Percentiles rank a stretch among this genome's conserved stretches.
Evolutionary conservation across 1,140 invertebrate genomes (phyloP).

Genomic region (Psilanteris sp.): DNA sequence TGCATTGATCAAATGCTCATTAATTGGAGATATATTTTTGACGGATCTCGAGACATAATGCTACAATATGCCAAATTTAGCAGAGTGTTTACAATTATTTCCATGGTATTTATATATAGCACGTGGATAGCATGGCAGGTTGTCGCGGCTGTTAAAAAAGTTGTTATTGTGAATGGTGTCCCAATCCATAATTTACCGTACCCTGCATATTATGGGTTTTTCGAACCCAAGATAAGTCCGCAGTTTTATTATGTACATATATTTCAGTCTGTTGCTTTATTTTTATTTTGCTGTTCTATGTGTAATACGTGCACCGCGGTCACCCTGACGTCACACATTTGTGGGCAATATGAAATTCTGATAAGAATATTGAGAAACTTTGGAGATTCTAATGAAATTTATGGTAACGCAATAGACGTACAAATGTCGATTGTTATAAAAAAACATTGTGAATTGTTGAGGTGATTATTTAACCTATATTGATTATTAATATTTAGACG

Average conservation of each 20-base stretch:
- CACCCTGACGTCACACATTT: conserved; percentile 12
- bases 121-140: conserved; percentile 10
- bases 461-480: conserved; percentile 18
- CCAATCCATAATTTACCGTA: conserved; percentile 23
- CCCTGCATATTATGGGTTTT: conserved; percentile 1
- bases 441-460: conserved; percentile 13
- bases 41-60: conserved; percentile 8
- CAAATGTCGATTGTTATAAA: neutral
- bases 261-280: neutral
- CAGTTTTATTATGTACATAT: conserved; percentile 13
- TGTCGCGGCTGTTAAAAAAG: neutral
- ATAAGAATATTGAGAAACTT: too few species aligned
- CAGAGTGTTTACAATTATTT: neutral
- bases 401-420: too few species aligned
- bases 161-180: neutral
- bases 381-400: too few species aligned
- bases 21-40: conserved; percentile 11
- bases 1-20: conserved; percentile 29
- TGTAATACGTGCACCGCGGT: conserved; percentile 2
- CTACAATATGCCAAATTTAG: conserved; percentile 11
- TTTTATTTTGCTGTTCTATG: neutral
- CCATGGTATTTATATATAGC: neutral
- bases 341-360: conserved; percentile 31
- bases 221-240: conserved; percentile 5
- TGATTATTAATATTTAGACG: too few species aligned